These are phyloP conservation scores for Champsocephalus gunnari DNA, from an alignment of 2,797 vertebrate genomes.

Conservation along the genomic window DNA sequence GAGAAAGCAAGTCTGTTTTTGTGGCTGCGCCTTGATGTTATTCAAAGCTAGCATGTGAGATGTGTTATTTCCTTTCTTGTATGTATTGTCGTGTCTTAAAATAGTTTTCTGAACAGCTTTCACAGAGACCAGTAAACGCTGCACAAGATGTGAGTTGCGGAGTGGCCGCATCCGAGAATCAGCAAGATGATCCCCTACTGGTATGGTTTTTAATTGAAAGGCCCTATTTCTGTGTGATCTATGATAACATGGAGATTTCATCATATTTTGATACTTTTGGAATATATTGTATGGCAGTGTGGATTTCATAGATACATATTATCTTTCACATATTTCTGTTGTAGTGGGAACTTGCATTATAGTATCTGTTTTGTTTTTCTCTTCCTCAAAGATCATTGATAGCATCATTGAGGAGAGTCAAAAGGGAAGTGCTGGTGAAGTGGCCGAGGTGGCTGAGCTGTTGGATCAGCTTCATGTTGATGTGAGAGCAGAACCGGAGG, in stretches of 20 bases:
- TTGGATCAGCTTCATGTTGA: constrained; percentile 78
- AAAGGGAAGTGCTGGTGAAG: constrained; percentile 83
- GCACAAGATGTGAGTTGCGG: constrained; percentile 59
- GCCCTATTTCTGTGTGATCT: background rate
- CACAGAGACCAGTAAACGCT: constrained; percentile 53
- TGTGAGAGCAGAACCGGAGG: constrained; percentile 41
- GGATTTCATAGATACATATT: background rate
- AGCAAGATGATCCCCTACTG: constrained; percentile 83
- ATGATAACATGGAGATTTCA: background rate
- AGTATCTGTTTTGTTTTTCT: constrained; percentile 32
- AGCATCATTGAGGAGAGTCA: constrained; percentile 97
- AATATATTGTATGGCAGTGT: background rate
- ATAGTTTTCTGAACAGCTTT: constrained; percentile 36
- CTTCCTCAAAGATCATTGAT: constrained; percentile 90
- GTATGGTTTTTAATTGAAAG: constrained; percentile 54
- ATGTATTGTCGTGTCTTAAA: background rate
- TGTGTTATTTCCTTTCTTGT: background rate
- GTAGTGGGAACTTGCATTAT: background rate
- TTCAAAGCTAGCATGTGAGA: background rate
- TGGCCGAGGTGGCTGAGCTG: constrained; percentile 82
- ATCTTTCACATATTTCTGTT: background rate
- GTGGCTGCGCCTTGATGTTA: background rate
- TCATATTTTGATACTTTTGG: background rate
- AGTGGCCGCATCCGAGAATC: constrained; percentile 61
- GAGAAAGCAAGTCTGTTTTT: background rate